phyloP scores from a whole-genome alignment of 2,888 invertebrate genomes.

The Griposia aprilina region DNA sequence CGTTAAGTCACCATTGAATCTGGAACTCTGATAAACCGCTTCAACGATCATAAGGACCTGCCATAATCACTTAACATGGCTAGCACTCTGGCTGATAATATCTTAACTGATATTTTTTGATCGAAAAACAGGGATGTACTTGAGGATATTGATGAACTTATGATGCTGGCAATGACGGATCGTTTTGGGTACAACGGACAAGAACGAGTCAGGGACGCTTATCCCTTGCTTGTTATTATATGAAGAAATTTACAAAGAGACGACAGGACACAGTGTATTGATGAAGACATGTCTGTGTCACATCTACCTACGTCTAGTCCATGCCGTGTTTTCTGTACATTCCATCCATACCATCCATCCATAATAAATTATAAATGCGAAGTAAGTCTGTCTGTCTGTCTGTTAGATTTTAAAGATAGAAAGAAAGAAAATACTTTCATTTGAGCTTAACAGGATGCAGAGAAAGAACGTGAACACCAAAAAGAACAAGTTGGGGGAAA shows the following conservation, averaged over 20 bases:
- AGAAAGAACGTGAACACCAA: not conserved
- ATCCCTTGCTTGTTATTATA: not conserved
- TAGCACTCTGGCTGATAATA: slow-evolving; percentile 4
- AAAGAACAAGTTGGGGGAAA: not conserved
- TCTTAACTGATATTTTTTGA: not conserved
- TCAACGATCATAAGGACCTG: slow-evolving; percentile 16
- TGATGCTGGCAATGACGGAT: slow-evolving; percentile 22
- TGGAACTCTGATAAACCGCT: not conserved
- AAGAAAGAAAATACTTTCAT: not conserved
- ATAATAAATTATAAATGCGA: not conserved
- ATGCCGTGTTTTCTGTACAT: not conserved
- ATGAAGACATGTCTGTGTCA: not conserved
- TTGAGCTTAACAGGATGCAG: not conserved
- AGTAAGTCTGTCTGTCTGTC: not conserved
- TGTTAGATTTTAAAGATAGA: not conserved
- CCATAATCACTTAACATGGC: not conserved
- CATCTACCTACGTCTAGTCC: not conserved
- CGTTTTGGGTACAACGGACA: slow-evolving; percentile 1
- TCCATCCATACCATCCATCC: too few relatives aligned
- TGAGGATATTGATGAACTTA: slow-evolving; percentile 2
- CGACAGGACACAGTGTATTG: not conserved
- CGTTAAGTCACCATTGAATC: slow-evolving; percentile 11
- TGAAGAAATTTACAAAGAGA: not conserved
- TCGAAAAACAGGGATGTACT: not conserved
- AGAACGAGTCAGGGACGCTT: slow-evolving; percentile 28